These are phyloP conservation scores for Dascyllus trimaculatus DNA, from an alignment of 2,113 vertebrate genomes.

Conservation along the genomic window DNA sequence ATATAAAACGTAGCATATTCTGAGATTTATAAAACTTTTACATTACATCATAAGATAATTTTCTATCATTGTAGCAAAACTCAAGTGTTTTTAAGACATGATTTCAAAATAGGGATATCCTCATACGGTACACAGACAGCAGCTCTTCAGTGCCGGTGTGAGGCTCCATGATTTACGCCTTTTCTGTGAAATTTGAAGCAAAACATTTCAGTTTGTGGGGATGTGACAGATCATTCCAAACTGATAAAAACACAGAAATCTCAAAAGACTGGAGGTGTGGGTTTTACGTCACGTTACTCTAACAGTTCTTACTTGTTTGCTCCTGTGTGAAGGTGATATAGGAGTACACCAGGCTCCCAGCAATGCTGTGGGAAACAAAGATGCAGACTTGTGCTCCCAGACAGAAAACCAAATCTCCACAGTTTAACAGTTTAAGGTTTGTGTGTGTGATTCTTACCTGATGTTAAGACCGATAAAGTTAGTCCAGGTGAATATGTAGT, in stretches of 20 bases:
- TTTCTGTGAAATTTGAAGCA: conserved; percentile 71
- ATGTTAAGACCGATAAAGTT: conserved; percentile 98
- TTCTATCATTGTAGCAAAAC: not conserved
- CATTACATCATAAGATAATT: not conserved
- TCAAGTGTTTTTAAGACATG: too few relatives aligned
- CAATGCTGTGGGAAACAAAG: conserved; percentile 87
- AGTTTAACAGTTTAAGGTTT: not conserved
- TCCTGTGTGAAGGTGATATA: conserved; percentile 95
- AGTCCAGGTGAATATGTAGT: conserved; percentile 98
- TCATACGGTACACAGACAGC: not conserved
- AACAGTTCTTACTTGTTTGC: conserved; percentile 86
- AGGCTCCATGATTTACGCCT: conserved; percentile 38
- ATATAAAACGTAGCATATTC: not conserved
- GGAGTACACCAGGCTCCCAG: conserved; percentile 96
- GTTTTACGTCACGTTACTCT: not conserved
- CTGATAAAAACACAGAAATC: too few relatives aligned
- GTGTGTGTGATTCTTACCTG: conserved; percentile 84
- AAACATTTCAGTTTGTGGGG: conserved; percentile 16
- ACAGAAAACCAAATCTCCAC: not conserved
- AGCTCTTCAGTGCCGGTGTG: not conserved
- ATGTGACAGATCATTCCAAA: not conserved
- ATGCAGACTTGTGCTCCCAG: not conserved
- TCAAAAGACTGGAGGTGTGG: too few relatives aligned
- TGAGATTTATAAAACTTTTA: not conserved
- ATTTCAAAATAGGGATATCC: too few relatives aligned